Evolutionary conservation across 2,113 vertebrate genomes (phyloP).

Genomic region (Anhinga rufa): DNA sequence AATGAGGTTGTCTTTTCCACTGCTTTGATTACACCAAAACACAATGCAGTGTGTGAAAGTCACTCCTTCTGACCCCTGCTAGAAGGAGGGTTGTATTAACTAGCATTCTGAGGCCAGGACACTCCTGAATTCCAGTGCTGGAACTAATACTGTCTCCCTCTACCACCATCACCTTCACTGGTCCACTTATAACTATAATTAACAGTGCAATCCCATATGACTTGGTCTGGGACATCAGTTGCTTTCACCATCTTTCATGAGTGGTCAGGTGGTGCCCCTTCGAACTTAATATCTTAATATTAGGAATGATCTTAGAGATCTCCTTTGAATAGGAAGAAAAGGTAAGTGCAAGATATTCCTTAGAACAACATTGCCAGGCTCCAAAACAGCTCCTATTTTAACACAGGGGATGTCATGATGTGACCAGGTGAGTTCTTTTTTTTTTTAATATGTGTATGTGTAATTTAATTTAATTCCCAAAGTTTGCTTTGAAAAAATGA

Average conservation of each 20-base stretch:
- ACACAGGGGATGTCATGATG: background rate
- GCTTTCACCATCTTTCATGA: background rate
- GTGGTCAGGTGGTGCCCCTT: background rate
- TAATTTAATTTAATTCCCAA: background rate
- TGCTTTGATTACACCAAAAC: background rate
- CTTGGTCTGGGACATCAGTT: background rate
- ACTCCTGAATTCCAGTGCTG: background rate
- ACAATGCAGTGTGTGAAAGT: background rate
- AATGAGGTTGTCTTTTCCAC: background rate
- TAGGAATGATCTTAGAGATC: background rate
- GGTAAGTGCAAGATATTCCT: background rate
- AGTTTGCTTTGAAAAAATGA: background rate
- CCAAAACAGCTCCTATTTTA: background rate
- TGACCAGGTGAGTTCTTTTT: background rate
- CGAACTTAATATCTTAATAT: background rate
- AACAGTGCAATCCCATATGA: background rate
- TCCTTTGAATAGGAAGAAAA: background rate
- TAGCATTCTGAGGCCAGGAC: background rate
- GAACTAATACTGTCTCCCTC: background rate
- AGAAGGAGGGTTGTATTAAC: background rate
- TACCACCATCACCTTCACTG: background rate
- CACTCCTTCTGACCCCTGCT: background rate
- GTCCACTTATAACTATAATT: background rate
- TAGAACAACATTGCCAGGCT: background rate
- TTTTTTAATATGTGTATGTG: background rate